Conservation (phyloP, 2,888 invertebrate genomes). For the Synergus japonicus region DNA sequence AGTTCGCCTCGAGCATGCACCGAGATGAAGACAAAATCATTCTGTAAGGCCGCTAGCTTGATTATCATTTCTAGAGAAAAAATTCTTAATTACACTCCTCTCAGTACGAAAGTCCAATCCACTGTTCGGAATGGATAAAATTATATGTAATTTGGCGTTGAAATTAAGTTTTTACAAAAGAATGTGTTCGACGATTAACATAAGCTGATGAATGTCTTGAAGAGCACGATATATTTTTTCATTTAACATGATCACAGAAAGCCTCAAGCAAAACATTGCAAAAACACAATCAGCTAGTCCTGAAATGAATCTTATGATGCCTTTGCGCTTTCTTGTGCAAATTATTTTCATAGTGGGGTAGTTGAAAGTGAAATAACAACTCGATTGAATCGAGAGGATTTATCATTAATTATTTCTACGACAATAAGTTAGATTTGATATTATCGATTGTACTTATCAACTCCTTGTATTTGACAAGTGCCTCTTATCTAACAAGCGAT, state of each 20-base stretch:
- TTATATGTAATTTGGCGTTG: slow-evolving; percentile 4
- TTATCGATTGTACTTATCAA: slow-evolving; percentile 21
- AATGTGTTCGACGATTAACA: not conserved
- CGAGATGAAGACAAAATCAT: slow-evolving; percentile 27
- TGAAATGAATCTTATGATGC: not conserved
- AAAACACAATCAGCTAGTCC: too few relatives aligned
- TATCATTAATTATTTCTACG: slow-evolving; percentile 3
- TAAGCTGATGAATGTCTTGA: too few relatives aligned
- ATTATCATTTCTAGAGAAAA: slow-evolving; percentile 17
- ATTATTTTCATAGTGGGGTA: not conserved
- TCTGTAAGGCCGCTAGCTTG: not conserved
- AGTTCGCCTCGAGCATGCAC: slow-evolving; percentile 18
- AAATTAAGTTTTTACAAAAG: not conserved
- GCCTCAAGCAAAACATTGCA: too few relatives aligned
- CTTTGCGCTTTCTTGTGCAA: not conserved
- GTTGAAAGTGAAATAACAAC: slow-evolving; percentile 20
- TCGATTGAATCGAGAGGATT: not conserved
- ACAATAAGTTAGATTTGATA: slow-evolving; percentile 28
- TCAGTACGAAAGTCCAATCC: not conserved
- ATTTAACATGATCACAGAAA: too few relatives aligned
- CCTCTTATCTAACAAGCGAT: slow-evolving; percentile 13
- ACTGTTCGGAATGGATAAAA: slow-evolving; percentile 4
- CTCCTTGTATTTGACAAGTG: slow-evolving; percentile 8
- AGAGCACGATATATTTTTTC: too few relatives aligned
- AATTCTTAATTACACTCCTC: slow-evolving; percentile 30